A percentile compares a stretch with the other conserved stretches of the same genome.
These are phyloP conservation scores for Narcine bancroftii DNA, from an alignment of 2,113 vertebrate genomes.

Conservation along the genomic window DNA sequence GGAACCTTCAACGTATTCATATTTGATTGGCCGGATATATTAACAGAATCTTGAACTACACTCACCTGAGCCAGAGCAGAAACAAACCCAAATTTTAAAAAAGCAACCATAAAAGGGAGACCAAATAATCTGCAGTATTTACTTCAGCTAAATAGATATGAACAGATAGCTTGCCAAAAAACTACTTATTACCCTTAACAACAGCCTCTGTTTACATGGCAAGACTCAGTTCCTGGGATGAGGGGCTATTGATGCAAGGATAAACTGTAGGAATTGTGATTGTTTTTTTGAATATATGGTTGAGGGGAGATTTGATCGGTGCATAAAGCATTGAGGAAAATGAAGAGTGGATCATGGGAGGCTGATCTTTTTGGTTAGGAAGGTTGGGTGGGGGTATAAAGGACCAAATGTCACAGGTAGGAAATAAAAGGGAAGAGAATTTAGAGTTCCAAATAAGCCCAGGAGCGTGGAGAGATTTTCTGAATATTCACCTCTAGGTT, in stretches of 20 bases:
- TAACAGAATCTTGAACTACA: constrained; percentile 94
- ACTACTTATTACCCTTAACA: background rate
- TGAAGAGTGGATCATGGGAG: too few relatives aligned
- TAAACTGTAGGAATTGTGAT: too few relatives aligned
- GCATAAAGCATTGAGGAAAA: background rate
- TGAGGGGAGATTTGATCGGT: background rate
- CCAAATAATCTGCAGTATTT: background rate
- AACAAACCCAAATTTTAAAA: constrained; percentile 41
- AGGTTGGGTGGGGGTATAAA: too few relatives aligned
- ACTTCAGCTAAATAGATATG: background rate
- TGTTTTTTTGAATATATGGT: too few relatives aligned
- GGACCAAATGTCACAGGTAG: too few relatives aligned
- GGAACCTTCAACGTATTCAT: constrained; percentile 96
- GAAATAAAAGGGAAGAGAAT: too few relatives aligned
- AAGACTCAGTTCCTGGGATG: background rate
- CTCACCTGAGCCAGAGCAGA: constrained; percentile 71
- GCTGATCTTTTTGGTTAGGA: too few relatives aligned
- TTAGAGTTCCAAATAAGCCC: too few relatives aligned
- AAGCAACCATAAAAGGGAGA: background rate
- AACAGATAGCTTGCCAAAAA: background rate
- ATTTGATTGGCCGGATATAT: constrained; percentile 95
- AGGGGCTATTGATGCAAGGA: too few relatives aligned
- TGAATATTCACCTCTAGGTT: too few relatives aligned
- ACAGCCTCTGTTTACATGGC: background rate
- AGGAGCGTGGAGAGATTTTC: too few relatives aligned